Percentiles rank a stretch among this genome's conserved stretches.
phyloP scores from a whole-genome alignment of 2,797 vertebrate species.

The Aplochiton taeniatus region DNA sequence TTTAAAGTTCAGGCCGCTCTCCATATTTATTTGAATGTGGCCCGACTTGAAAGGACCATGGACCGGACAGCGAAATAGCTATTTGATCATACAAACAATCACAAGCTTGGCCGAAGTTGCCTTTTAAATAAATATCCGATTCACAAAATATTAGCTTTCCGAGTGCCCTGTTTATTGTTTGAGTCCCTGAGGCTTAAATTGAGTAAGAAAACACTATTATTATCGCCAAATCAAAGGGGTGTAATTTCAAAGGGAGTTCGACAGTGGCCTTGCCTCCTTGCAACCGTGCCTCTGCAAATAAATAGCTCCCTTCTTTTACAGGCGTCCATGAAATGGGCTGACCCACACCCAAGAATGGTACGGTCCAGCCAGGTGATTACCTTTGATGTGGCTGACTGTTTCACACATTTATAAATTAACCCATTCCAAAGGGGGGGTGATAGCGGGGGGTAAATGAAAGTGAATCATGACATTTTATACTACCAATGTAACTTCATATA shows the following conservation, averaged over 20 bases:
- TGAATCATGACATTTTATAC: constrained; percentile 31
- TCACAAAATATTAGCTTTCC: constrained; percentile 74
- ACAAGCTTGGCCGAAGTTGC: constrained; percentile 70
- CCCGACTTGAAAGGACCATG: constrained; percentile 81
- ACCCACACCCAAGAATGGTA: constrained; percentile 27
- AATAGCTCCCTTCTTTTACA: constrained; percentile 47
- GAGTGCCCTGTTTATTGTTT: constrained; percentile 69
- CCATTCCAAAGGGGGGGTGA: constrained; percentile 43
- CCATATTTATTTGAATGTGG: constrained; percentile 90
- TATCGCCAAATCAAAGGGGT: constrained; percentile 54
- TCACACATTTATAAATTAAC: constrained; percentile 51
- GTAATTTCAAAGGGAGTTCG: constrained; percentile 61
- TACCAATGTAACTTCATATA: constrained; percentile 51
- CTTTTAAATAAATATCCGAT: constrained; percentile 75
- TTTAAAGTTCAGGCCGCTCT: constrained; percentile 86
- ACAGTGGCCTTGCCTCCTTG: constrained; percentile 62
- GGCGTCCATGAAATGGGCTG: constrained; percentile 33
- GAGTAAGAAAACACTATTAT: constrained; percentile 60
- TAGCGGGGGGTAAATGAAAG: constrained; percentile 30
- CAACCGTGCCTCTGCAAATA: constrained; percentile 65
- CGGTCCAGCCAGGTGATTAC: constrained; percentile 64
- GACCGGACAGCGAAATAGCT: constrained; percentile 73
- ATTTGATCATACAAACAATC: constrained; percentile 91
- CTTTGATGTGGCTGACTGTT: constrained; percentile 56
- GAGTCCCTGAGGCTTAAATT: constrained; percentile 51